These are phyloP conservation scores for Coracias cyanogaster DNA, from an alignment of 2,797 vertebrate genomes.

Conservation along the genomic window DNA sequence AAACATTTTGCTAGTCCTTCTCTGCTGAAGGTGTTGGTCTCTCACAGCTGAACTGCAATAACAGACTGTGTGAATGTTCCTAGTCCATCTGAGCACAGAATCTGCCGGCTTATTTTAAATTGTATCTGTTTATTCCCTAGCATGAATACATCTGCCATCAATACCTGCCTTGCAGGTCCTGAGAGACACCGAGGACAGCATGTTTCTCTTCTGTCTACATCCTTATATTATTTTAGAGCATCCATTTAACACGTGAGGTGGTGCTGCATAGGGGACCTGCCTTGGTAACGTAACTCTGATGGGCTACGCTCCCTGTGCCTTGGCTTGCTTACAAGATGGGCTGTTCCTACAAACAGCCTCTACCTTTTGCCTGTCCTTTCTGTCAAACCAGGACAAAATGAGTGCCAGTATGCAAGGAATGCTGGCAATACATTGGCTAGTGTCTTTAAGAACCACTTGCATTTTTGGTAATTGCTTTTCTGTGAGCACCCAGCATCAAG, in stretches of 20 bases:
- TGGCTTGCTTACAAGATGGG: neutral
- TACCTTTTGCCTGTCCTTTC: neutral
- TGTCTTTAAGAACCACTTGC: neutral
- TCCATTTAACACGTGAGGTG: neutral
- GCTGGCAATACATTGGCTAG: neutral
- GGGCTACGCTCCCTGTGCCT: neutral
- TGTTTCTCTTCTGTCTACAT: neutral
- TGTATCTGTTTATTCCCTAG: neutral
- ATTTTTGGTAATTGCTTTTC: neutral
- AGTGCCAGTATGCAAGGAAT: neutral
- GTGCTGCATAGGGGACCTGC: neutral
- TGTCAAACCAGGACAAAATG: neutral
- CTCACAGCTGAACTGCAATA: conserved; percentile 50
- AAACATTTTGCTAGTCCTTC: conserved; percentile 30
- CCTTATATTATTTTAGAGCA: neutral
- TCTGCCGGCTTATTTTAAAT: conserved; percentile 35
- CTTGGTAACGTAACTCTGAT: neutral
- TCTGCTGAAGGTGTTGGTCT: neutral
- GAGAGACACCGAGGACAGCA: neutral
- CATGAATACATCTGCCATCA: conserved; percentile 7
- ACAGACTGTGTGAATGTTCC: conserved; percentile 18
- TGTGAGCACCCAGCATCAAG: neutral
- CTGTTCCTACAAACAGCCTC: neutral
- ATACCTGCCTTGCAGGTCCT: conserved; percentile 25
- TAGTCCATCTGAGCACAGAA: conserved; percentile 64